Percentiles rank a stretch among this genome's conserved stretches.
These are phyloP conservation scores for Drosophila robusta DNA, from an alignment of 2,888 invertebrate genomes.

Conservation along the genomic window DNA sequence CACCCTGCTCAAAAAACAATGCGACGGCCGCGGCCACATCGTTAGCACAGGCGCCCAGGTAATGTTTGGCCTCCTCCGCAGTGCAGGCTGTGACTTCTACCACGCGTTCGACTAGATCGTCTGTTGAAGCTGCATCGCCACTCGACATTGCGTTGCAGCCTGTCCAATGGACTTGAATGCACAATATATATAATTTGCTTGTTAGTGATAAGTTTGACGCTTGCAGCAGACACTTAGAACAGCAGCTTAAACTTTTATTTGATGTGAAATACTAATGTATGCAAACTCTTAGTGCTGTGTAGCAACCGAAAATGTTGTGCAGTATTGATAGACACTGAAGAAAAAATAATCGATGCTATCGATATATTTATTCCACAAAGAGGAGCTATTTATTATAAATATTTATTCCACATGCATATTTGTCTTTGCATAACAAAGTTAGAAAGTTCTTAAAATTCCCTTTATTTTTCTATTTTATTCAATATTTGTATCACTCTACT, in stretches of 20 bases:
- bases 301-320: constrained; percentile 14
- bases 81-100: constrained; percentile 83
- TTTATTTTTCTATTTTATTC: too few relatives aligned
- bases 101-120: constrained; percentile 77
- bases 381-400: background rate
- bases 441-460: too few relatives aligned
- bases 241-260: constrained; percentile 38
- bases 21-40: constrained; percentile 83
- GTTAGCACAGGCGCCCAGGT: constrained; percentile 81
- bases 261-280: constrained; percentile 34
- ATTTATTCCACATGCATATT: background rate
- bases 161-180: constrained; percentile 15
- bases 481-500: background rate
- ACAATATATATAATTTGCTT: constrained; percentile 6
- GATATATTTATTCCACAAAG: constrained; percentile 8
- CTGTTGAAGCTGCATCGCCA: constrained; percentile 46
- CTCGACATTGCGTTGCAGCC: constrained; percentile 56
- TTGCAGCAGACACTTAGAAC: constrained; percentile 22
- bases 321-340: background rate
- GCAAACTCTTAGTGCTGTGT: constrained; percentile 32
- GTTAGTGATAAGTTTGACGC: background rate
- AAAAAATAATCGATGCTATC: constrained; percentile 18
- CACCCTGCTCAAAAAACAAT: constrained; percentile 81
- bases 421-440: background rate
- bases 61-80: constrained; percentile 77